phyloP scores from a whole-genome alignment of 2,113 vertebrate species.

The Sisor rabdophorus region DNA sequence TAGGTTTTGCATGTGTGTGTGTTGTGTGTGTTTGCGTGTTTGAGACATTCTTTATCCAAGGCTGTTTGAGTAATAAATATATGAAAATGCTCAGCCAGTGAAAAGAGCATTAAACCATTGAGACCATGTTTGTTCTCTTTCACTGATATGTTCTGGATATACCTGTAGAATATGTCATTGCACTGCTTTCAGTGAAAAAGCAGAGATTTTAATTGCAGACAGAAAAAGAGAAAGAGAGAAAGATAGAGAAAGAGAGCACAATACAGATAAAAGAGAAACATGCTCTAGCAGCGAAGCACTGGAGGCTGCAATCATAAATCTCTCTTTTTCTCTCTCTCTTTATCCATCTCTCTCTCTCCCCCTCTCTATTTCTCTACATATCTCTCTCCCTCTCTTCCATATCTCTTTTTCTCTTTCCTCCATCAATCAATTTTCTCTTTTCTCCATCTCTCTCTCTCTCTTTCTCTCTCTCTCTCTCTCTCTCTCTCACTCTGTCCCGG shows the following conservation, averaged over 20 bases:
- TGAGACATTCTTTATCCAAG: conserved; percentile 11
- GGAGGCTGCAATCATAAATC: conserved; percentile 49
- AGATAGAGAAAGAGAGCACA: conserved; percentile 9
- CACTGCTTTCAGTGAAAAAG: background rate
- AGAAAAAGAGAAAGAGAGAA: conserved; percentile 18
- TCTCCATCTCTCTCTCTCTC: background rate
- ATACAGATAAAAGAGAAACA: conserved; percentile 26
- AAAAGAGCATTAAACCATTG: background rate
- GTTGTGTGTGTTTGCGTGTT: conserved; percentile 18
- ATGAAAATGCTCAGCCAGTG: conserved; percentile 21
- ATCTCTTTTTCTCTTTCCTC: background rate
- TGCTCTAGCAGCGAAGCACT: conserved; percentile 44
- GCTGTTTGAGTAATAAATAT: conserved; percentile 20
- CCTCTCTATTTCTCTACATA: conserved; percentile 13
- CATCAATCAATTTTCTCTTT: too few species aligned
- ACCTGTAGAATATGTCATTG: conserved; percentile 36
- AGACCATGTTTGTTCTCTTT: background rate
- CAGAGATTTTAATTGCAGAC: conserved; percentile 10
- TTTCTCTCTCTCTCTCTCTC: background rate
- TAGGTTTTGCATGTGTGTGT: conserved; percentile 55
- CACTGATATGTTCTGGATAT: conserved; percentile 52
- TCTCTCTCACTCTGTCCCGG: background rate
- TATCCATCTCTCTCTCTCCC: conserved; percentile 18
- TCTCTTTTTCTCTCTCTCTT: conserved; percentile 11
- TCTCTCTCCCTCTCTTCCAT: background rate